These are phyloP conservation scores for Steatornis caripensis DNA, from an alignment of 2,113 vertebrate species.

Conservation along the genomic window DNA sequence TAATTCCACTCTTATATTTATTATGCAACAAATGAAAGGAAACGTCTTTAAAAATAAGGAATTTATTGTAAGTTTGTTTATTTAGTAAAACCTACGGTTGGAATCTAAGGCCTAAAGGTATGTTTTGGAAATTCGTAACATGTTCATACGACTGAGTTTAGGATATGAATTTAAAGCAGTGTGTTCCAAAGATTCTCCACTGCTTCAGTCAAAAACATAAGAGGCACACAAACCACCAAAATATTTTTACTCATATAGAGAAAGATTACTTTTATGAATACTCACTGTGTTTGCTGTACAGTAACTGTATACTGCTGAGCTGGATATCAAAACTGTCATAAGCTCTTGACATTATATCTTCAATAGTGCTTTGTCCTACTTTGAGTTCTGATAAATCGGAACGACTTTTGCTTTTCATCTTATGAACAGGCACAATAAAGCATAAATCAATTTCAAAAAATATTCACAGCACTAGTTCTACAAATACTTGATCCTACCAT, in stretches of 20 bases:
- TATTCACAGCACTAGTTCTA: not conserved
- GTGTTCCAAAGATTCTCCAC: not conserved
- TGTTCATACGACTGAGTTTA: not conserved
- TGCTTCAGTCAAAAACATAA: not conserved
- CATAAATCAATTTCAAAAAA: not conserved
- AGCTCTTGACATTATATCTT: conserved; percentile 94
- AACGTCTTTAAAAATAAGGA: not conserved
- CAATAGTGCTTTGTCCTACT: conserved; percentile 76
- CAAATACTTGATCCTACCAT: not conserved
- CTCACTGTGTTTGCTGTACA: conserved; percentile 88
- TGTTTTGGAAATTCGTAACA: not conserved
- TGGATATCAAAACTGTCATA: conserved; percentile 94
- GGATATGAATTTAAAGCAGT: not conserved
- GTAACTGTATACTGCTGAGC: conserved; percentile 90
- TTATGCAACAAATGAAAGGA: not conserved
- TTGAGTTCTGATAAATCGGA: conserved; percentile 81
- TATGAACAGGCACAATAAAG: conserved; percentile 21
- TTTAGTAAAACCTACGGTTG: not conserved
- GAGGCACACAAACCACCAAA: not conserved
- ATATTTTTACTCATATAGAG: not conserved
- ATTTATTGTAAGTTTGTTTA: not conserved
- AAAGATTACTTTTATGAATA: not conserved
- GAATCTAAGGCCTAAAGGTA: not conserved
- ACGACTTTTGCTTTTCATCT: conserved; percentile 86
- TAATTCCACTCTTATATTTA: not conserved